A percentile compares a stretch with the other conserved stretches of the same genome.
Evolutionary conservation across 2,797 vertebrate species (phyloP).

Genomic region (Eulemur rubriventer): DNA sequence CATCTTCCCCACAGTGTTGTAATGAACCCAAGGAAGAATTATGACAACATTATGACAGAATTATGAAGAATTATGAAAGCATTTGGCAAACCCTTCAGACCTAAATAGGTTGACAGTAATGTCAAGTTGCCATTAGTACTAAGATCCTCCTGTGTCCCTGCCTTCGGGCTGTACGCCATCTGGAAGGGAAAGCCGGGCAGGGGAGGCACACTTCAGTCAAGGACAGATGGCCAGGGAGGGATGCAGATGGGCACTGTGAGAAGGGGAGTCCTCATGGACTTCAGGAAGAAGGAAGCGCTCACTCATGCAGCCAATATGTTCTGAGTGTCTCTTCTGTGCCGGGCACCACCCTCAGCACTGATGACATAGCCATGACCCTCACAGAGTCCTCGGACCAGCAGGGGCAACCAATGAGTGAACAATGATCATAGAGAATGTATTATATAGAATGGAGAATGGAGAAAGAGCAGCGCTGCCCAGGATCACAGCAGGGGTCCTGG

Average conservation of each 20-base stretch:
- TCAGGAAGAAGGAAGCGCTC: background rate
- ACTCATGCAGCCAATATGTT: background rate
- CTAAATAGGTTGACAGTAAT: background rate
- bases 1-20: background rate
- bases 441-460: too few species aligned
- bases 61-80: background rate
- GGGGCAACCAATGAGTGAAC: background rate
- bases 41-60: too few species aligned
- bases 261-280: background rate
- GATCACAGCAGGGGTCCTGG: background rate
- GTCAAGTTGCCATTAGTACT: background rate
- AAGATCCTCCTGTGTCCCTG: background rate
- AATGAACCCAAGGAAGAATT: background rate
- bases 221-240: background rate
- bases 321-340: background rate
- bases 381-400: background rate
- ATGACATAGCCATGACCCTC: background rate
- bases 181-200: background rate
- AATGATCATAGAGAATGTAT: too few species aligned
- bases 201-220: background rate
- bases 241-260: background rate
- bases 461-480: background rate
- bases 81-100: background rate
- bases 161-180: accelerated
- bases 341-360: background rate